phyloP scores from a whole-genome alignment of 2,888 invertebrate genomes.

The Lacanobia wlatinum region DNA sequence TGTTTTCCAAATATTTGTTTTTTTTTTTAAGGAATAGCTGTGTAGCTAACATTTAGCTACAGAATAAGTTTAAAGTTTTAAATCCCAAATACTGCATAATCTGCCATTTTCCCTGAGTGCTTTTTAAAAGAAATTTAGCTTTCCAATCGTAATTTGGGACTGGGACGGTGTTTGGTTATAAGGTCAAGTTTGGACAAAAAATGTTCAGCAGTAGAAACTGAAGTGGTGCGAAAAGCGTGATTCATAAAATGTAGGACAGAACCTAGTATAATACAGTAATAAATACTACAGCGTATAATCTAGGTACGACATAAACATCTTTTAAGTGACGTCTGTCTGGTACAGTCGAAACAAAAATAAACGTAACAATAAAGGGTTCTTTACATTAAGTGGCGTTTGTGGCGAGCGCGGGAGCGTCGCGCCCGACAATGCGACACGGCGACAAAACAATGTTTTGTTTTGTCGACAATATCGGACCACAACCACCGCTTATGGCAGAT shows the following conservation, averaged over 20 bases:
- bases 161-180: background rate
- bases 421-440: conserved; percentile 51
- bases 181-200: background rate
- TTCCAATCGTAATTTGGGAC: background rate
- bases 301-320: conserved; percentile 39
- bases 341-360: conserved; percentile 52
- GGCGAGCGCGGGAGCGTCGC: conserved; percentile 60
- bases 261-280: conserved; percentile 33
- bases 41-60: background rate
- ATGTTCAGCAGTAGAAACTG: background rate
- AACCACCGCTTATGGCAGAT: conserved; percentile 71
- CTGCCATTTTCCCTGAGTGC: background rate
- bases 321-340: conserved; percentile 39
- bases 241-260: background rate
- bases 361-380: conserved; percentile 53
- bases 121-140: background rate
- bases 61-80: conserved; percentile 1
- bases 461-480: conserved; percentile 63
- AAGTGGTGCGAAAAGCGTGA: background rate
- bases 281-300: conserved; percentile 49
- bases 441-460: conserved; percentile 69
- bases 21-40: conserved; percentile 2
- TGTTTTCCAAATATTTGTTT: background rate
- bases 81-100: conserved; percentile 7
- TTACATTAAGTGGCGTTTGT: conserved; percentile 63